A percentile compares a stretch with the other conserved stretches of the same genome.
These are phyloP conservation scores for Intellagama lesueurii DNA, from an alignment of 2,797 vertebrate genomes.

Conservation along the genomic window DNA sequence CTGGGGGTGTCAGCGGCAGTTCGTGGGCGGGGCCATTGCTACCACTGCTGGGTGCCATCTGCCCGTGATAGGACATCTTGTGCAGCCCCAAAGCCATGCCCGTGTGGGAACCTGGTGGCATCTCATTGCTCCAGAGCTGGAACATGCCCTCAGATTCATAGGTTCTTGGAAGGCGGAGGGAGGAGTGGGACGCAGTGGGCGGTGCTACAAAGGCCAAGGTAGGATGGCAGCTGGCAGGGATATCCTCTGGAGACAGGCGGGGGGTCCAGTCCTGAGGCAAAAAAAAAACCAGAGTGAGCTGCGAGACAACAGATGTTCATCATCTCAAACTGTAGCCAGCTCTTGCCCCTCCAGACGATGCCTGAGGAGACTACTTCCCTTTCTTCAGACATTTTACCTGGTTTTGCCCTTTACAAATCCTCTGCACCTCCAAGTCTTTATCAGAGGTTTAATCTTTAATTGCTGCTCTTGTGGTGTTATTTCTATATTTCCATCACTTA, in stretches of 20 bases:
- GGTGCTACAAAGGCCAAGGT: slow-evolving; percentile 83
- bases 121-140: slow-evolving; percentile 88
- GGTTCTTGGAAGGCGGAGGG: slow-evolving; percentile 81
- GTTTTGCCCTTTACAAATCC: background rate
- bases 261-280: slow-evolving; percentile 83
- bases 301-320: background rate
- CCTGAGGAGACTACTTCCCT: background rate
- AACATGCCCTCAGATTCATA: slow-evolving; percentile 87
- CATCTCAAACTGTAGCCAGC: no score
- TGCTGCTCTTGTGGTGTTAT: no score
- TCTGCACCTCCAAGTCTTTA: no score
- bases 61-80: slow-evolving; percentile 86
- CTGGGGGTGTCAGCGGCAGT: slow-evolving; percentile 87
- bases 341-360: background rate
- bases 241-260: slow-evolving; percentile 83
- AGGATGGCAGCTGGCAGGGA: slow-evolving; percentile 71
- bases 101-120: slow-evolving; percentile 79
- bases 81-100: slow-evolving; percentile 86
- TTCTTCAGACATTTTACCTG: background rate
- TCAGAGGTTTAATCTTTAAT: no score
- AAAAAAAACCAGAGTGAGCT: slow-evolving; percentile 4
- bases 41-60: slow-evolving; percentile 74
- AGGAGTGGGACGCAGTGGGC: slow-evolving; percentile 71
- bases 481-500: no score
- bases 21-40: slow-evolving; percentile 70